A percentile compares a stretch with the other conserved stretches of the same genome.
These are phyloP conservation scores for Zaprionus davidi DNA, from an alignment of 1,140 invertebrate genomes.

Conservation along the genomic window DNA sequence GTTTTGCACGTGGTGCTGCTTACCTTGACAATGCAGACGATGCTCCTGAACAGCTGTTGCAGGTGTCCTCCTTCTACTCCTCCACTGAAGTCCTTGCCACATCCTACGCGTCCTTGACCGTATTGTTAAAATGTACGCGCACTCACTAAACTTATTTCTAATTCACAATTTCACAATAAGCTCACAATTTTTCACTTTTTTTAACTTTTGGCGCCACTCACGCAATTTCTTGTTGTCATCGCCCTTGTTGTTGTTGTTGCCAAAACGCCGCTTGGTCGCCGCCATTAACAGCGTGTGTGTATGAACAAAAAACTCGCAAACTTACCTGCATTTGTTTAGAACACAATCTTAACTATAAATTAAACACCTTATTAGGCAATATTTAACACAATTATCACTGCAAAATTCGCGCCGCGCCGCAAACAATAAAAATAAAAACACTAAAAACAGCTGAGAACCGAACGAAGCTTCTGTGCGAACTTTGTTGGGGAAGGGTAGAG, in stretches of 20 bases:
- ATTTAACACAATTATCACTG: slow-evolving; percentile 18
- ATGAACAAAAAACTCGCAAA: not conserved
- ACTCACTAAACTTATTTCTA: not conserved
- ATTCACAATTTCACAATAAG: slow-evolving; percentile 8
- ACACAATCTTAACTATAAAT: slow-evolving; percentile 7
- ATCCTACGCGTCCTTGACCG: slow-evolving; percentile 38
- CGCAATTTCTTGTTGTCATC: slow-evolving; percentile 8
- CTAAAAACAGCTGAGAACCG: slow-evolving; percentile 37
- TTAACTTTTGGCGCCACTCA: slow-evolving; percentile 44
- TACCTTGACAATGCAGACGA: slow-evolving; percentile 25
- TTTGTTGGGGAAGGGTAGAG: slow-evolving; percentile 1
- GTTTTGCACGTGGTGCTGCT: slow-evolving; percentile 24
- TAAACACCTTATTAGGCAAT: slow-evolving; percentile 10
- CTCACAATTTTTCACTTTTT: slow-evolving; percentile 5
- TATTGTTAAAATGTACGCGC: slow-evolving; percentile 6
- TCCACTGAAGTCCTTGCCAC: slow-evolving; percentile 17
- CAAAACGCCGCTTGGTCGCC: slow-evolving; percentile 25
- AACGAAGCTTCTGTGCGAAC: slow-evolving; percentile 9
- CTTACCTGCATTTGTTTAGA: slow-evolving; percentile 39
- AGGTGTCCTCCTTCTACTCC: slow-evolving; percentile 9
- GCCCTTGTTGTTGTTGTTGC: slow-evolving; percentile 14
- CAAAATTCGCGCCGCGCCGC: slow-evolving; percentile 15
- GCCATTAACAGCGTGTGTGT: not conserved
- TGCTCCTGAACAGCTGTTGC: slow-evolving; percentile 26
- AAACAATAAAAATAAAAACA: slow-evolving; percentile 5